Conservation (phyloP, 2,888 invertebrate genomes). For the Scrobipalpa atriplicella region DNA sequence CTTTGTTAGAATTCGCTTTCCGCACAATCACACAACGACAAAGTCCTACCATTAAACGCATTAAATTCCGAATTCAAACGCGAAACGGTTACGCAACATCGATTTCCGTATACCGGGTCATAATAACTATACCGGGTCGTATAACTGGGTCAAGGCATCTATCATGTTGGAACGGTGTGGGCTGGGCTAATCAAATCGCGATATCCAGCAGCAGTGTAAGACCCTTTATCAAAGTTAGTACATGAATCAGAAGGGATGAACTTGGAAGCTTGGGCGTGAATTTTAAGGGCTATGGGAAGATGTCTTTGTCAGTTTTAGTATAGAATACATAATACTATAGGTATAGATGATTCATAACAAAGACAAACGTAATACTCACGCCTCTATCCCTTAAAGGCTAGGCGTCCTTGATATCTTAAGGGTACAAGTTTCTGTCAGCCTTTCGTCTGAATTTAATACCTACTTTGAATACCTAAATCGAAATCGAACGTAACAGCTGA, state of each 20-base stretch:
- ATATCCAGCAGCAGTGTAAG: slow-evolving; percentile 21
- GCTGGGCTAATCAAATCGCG: slow-evolving; percentile 28
- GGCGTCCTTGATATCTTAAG: too few relatives aligned
- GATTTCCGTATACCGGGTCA: slow-evolving; percentile 14
- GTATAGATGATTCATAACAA: too few relatives aligned
- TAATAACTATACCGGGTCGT: background rate
- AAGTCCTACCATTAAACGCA: background rate
- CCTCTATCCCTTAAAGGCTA: too few relatives aligned
- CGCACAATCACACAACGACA: background rate
- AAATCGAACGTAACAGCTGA: too few relatives aligned
- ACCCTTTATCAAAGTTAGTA: slow-evolving; percentile 20
- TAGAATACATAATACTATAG: background rate
- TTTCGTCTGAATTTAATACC: too few relatives aligned
- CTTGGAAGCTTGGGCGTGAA: background rate
- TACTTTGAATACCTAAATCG: too few relatives aligned
- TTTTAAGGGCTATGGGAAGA: background rate
- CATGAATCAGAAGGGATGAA: slow-evolving; percentile 25
- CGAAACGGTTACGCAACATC: background rate
- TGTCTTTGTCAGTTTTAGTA: background rate
- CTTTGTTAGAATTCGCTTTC: slow-evolving; percentile 3
- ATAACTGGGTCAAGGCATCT: slow-evolving; percentile 16
- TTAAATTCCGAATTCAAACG: background rate
- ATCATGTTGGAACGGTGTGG: slow-evolving; percentile 3
- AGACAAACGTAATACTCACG: too few relatives aligned
- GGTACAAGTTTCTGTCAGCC: too few relatives aligned